Evolutionary conservation across 92 coral and sea anemone genomes (phyloP).

Genomic region (Epizoanthus stellaris): DNA sequence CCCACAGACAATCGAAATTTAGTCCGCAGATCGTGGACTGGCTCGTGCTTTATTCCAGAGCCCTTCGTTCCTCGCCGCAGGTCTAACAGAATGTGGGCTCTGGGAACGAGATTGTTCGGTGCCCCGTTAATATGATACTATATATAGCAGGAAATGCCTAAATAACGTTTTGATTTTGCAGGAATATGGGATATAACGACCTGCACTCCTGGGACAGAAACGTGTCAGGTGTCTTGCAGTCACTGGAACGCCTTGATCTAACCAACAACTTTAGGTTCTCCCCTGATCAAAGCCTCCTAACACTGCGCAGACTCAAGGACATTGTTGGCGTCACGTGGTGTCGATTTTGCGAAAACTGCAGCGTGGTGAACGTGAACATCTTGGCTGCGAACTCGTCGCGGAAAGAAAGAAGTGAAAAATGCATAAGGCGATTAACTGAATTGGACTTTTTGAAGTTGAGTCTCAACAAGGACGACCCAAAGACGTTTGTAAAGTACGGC

Average conservation of each 20-base stretch:
- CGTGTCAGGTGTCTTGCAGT: constrained; percentile 53
- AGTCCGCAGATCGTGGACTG: too few relatives aligned
- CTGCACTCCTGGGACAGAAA: constrained; percentile 64
- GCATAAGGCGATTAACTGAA: constrained; percentile 52
- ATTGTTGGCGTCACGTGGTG: constrained; percentile 84
- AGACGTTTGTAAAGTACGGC: constrained; percentile 59
- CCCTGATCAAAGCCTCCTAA: constrained; percentile 68
- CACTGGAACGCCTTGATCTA: constrained; percentile 63
- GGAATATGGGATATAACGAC: constrained; percentile 66
- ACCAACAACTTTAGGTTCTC: constrained; percentile 70
- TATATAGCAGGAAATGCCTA: not conserved
- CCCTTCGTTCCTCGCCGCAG: too few relatives aligned
- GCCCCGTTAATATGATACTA: too few relatives aligned
- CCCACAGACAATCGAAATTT: too few relatives aligned
- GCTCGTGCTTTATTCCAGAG: too few relatives aligned
- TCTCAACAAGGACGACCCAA: constrained; percentile 51
- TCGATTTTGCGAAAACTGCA: constrained; percentile 73
- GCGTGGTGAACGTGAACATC: constrained; percentile 51
- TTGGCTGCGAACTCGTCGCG: constrained; percentile 48
- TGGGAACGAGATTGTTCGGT: too few relatives aligned
- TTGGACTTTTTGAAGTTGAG: constrained; percentile 59
- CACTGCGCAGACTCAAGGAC: constrained; percentile 65
- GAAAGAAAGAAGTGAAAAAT: constrained; percentile 52
- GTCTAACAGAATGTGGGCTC: too few relatives aligned
- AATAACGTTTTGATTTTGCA: not conserved